Conservation (phyloP, 2,797 vertebrate species). For the Apogon hyalosoma region DNA sequence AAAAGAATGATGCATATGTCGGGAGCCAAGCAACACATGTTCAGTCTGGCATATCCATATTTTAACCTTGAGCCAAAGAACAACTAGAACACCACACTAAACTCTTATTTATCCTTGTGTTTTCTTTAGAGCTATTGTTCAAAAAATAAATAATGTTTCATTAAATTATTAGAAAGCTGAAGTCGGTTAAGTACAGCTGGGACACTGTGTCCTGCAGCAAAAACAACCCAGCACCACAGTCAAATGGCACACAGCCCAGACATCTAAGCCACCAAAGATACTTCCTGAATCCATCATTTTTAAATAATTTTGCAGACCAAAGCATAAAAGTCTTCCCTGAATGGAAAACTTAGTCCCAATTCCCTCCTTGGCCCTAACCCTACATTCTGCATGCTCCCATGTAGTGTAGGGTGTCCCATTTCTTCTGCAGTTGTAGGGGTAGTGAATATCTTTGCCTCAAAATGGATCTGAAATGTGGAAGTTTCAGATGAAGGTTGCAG, state of each 20-base stretch:
- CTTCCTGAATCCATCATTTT: conserved; percentile 14
- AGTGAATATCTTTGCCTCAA: no score
- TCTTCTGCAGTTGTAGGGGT: no score
- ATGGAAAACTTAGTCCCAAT: not conserved
- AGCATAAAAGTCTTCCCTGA: not conserved
- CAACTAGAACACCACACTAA: not conserved
- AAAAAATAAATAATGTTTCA: not conserved
- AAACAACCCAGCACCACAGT: not conserved
- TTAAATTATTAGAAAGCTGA: conserved; percentile 5
- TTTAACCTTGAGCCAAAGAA: not conserved
- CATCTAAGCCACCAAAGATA: not conserved
- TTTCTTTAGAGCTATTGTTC: not conserved
- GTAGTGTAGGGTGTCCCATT: no score
- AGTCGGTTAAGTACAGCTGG: not conserved
- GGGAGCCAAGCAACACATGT: not conserved
- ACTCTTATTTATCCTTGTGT: not conserved
- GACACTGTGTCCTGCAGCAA: conserved; percentile 1
- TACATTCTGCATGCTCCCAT: no score
- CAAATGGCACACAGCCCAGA: conserved; percentile 19
- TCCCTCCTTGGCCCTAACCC: no score
- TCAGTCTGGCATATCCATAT: not conserved
- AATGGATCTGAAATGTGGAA: no score
- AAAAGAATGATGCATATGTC: not conserved
- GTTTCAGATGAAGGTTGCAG: no score
- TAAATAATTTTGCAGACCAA: conserved; percentile 1